Evolutionary conservation across 1,140 invertebrate species (phyloP).

Genomic region (Macrotrachela quadricornifera): DNA sequence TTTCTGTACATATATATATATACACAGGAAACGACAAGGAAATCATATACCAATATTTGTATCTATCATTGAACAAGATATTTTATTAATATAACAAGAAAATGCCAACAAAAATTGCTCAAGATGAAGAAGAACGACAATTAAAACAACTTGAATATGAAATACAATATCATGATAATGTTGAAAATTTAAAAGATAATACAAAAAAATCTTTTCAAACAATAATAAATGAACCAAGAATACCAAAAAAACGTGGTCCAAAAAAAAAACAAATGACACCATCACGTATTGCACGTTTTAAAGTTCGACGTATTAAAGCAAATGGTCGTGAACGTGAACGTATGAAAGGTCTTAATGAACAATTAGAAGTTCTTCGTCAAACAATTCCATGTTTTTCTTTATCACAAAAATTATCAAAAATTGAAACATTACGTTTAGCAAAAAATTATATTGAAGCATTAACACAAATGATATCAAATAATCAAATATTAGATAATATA

Average conservation of each 20-base stretch:
- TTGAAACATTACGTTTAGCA: conserved; percentile 83
- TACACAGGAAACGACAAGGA: too few relatives aligned
- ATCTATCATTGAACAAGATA: too few relatives aligned
- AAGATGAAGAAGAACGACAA: too few relatives aligned
- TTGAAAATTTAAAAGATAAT: too few relatives aligned
- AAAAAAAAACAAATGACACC: conserved; percentile 29
- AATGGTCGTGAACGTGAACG: conserved; percentile 41
- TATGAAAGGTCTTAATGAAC: conserved; percentile 44
- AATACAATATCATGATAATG: too few relatives aligned
- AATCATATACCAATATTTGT: too few relatives aligned
- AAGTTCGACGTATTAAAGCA: conserved; percentile 34
- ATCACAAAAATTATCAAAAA: conserved; percentile 60
- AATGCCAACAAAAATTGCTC: too few relatives aligned
- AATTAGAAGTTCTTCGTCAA: conserved; percentile 37
- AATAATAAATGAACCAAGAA: neutral
- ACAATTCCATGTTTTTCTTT: conserved; percentile 32
- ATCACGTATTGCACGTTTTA: conserved; percentile 32
- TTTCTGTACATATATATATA: too few relatives aligned
- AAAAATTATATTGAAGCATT: conserved; percentile 69
- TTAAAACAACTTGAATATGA: too few relatives aligned
- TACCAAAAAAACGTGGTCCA: conserved; percentile 26
- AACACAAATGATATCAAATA: conserved; percentile 33
- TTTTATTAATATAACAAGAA: too few relatives aligned
- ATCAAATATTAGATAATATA: conserved; percentile 30
- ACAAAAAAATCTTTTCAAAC: too few relatives aligned